Evolutionary conservation across 2,888 invertebrate genomes (phyloP).

Genomic region (Cyrtodaria siliqua): DNA sequence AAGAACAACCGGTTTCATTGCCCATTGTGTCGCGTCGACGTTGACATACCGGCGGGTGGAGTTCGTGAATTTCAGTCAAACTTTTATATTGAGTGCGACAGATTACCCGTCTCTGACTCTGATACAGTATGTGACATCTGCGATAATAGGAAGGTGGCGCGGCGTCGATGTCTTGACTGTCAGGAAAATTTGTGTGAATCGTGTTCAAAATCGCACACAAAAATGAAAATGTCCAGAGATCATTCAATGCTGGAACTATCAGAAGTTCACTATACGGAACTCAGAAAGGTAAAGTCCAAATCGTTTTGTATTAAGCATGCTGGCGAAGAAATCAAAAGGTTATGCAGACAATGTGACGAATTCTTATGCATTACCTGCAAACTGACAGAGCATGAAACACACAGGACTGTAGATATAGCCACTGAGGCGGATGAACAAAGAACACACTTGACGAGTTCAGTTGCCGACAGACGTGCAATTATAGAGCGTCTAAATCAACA

Average conservation of each 20-base stretch:
- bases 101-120: no score
- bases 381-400: conserved; percentile 16
- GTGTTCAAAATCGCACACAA: neutral
- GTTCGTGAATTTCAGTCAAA: conserved; percentile 9
- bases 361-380: conserved; percentile 18
- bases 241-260: neutral
- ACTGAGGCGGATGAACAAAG: conserved; percentile 5
- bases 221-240: conserved; percentile 3
- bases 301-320: no score
- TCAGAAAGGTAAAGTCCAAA: no score
- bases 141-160: neutral
- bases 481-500: no score
- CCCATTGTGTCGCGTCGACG: conserved; percentile 25
- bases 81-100: conserved; percentile 3
- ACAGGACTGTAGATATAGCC: neutral
- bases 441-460: neutral
- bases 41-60: conserved; percentile 22
- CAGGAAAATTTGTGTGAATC: neutral
- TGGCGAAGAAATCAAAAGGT: conserved; percentile 12
- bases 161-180: neutral
- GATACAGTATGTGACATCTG: conserved; percentile 17
- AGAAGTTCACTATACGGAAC: no score
- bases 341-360: conserved; percentile 17
- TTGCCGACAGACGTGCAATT: no score
- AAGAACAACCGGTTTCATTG: conserved; percentile 20